Base-by-base conservation (phyloP, 2,797 vertebrate species). In the Lagodon rhomboides region DNA sequence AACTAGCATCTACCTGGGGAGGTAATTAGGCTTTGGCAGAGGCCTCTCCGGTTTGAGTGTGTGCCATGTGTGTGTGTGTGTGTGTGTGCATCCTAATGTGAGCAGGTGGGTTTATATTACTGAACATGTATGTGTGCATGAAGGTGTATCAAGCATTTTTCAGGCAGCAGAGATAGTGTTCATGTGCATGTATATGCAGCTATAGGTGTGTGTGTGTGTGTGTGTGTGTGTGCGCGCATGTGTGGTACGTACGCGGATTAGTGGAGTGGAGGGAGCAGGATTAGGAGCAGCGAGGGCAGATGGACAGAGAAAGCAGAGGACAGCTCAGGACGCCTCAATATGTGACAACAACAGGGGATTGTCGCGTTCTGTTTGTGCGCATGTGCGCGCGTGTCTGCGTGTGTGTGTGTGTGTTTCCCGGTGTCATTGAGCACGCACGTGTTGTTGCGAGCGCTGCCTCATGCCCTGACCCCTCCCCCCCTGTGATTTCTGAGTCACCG, bases 311-410 rank as follows among this genome's bases (percentile, higher is more conserved):
- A 82, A 84, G 80, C 88, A 89, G 83, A 88, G 81, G 80, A 86
- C 89, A 90, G 80, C 75, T 91, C 80, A 86, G 91, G 87, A 92
- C 38, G 55, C 75, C 61, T 87, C 82, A 63, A 55, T 85, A 65
- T 84, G 78, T 86, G 85, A 87, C 90, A 90, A 88, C 89, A 85
- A 75, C 85, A 81, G 79, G 82, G 84, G 86, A 90, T 89, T 90
- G 86, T 84, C 20, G 34, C 86, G 73, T 58, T 78, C 68, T 76
- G 77, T 64, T 58, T 63, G 49, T 91, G 90, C 75, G 86, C 77
- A 68, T 87, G 85, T 73, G 80, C 25, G 30, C 34, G 72, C 68
- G 56, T 44, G 30, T 34, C 30, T 34, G 49, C 56, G 61, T 46
- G 53, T 60, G 49, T 63, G 61, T 46, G 53, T 60, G n/a, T 59